Percentiles rank a stretch among this genome's conserved stretches.
phyloP scores from a whole-genome alignment of 2,888 invertebrate genomes.

The Charanyca ferruginea region DNA sequence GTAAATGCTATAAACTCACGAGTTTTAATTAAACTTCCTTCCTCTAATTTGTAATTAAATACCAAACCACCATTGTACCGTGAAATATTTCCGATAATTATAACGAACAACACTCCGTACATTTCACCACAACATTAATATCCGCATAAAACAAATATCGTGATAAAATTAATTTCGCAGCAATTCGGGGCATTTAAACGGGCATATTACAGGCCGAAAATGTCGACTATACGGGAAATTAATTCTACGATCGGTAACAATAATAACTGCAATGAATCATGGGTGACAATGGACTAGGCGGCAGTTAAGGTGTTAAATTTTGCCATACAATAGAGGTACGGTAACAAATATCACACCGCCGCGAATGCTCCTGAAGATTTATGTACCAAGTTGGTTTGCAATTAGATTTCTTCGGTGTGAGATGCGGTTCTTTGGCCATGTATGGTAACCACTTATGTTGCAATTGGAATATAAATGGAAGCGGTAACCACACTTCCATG shows the following conservation, averaged over 20 bases:
- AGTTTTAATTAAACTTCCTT: conserved; percentile 25
- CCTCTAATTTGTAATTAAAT: conserved; percentile 24
- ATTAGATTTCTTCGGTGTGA: conserved; percentile 78
- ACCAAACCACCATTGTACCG: conserved; percentile 42
- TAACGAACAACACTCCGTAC: conserved; percentile 57
- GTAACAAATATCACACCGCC: conserved; percentile 74
- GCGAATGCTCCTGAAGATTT: conserved; percentile 78
- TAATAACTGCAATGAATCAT: conserved; percentile 87
- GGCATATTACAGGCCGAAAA: conserved; percentile 75
- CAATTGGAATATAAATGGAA: conserved; percentile 31
- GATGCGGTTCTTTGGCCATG: conserved; percentile 36
- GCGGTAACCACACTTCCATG: conserved; percentile 16
- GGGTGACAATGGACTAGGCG: conserved; percentile 78
- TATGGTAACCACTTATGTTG: conserved; percentile 34
- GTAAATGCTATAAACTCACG: conserved; percentile 14
- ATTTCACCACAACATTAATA: conserved; percentile 68
- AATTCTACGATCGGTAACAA: conserved; percentile 86
- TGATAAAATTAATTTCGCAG: conserved; percentile 77
- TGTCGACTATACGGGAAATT: conserved; percentile 82
- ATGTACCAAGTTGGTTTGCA: conserved; percentile 85
- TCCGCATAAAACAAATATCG: conserved; percentile 72
- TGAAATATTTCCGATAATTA: conserved; percentile 59
- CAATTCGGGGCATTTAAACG: conserved; percentile 79
- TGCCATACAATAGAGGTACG: conserved; percentile 76
- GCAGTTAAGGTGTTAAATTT: conserved; percentile 86